Evolutionary conservation across 1,140 invertebrate genomes (phyloP), one percentile per base, ranked within the genome.

Genomic region (Spodoptera litura): DNA sequence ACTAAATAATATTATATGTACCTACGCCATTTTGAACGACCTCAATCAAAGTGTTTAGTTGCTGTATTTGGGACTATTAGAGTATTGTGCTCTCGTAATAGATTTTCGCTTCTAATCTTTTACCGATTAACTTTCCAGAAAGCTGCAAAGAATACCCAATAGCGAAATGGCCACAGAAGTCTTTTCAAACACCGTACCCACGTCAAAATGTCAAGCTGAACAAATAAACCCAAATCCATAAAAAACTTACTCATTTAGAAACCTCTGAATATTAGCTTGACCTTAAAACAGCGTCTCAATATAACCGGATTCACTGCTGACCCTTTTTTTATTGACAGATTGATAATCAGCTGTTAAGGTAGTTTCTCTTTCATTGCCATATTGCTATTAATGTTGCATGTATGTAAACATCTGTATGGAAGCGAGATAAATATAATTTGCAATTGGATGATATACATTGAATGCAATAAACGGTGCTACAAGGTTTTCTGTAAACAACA

Each of bases 281-380:
- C 49, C 66, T 25, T 53, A 70, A 70, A 53, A 12, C 38, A 10
- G 6, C 13, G 8, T 31, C 38, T 64, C n/a, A 20, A 66, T 1
- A 52, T 4, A 70, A 70, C 66, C 66, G 20, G 66, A 52, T 31
- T 52, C 25, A 9, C 20, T 52, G 49, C 49, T 52, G 25, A 70
- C 66, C 66, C 20, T 25, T 31, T 68, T 68, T 13, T 27, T 13
- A 52, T 70, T 51, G 25, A 68, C 51, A 51, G 13, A 8, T 64
- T 64, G 25, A 31, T 53, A 70, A 44, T 20, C 66, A 70, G 49
- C 66, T 70, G 66, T 44, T 44, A 6, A 44, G 38, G n/a, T n/a
- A 70, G 20, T 53, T 70, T 70, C 66, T 53, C 66, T 70, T 53
- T 70, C 66, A 70, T 53, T 53, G 25, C 66, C 49, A 70, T 27